phyloP scores from a whole-genome alignment of 2,113 vertebrate species.

The Coregonus clupeaformis region DNA sequence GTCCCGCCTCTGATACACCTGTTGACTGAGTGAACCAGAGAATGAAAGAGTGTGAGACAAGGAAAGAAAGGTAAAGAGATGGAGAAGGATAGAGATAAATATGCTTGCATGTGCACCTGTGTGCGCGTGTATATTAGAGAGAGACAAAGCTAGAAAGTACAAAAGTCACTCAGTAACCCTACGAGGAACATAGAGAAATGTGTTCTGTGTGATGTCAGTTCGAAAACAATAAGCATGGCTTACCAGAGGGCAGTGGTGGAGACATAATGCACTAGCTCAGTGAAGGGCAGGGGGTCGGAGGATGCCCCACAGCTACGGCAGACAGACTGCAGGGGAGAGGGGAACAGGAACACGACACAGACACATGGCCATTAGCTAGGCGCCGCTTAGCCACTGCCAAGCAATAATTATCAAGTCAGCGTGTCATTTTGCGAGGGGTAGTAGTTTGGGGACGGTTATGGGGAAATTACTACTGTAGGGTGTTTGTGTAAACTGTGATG shows the following conservation, averaged over 20 bases:
- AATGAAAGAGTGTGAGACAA: background rate
- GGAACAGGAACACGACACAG: conserved; percentile 25
- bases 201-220: background rate
- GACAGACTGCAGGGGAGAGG: conserved; percentile 78
- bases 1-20: conserved; percentile 82
- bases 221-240: conserved; percentile 49
- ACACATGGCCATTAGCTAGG: conserved; percentile 16
- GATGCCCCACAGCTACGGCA: conserved; percentile 96
- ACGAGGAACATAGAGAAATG: no score
- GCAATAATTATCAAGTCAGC: conserved; percentile 31
- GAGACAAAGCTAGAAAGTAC: background rate
- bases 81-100: background rate
- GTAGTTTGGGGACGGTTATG: background rate
- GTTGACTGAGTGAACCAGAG: conserved; percentile 76
- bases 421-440: conserved; percentile 6
- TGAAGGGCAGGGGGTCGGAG: conserved; percentile 95
- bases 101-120: background rate
- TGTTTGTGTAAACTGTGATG: background rate
- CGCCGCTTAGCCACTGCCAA: conserved; percentile 9
- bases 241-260: conserved; percentile 97
- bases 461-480: background rate
- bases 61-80: background rate
- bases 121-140: no score
- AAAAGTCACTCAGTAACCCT: no score
- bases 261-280: conserved; percentile 95